Evolutionary conservation across 2,888 invertebrate species (phyloP).

Genomic region (Sminthurides aquaticus): DNA sequence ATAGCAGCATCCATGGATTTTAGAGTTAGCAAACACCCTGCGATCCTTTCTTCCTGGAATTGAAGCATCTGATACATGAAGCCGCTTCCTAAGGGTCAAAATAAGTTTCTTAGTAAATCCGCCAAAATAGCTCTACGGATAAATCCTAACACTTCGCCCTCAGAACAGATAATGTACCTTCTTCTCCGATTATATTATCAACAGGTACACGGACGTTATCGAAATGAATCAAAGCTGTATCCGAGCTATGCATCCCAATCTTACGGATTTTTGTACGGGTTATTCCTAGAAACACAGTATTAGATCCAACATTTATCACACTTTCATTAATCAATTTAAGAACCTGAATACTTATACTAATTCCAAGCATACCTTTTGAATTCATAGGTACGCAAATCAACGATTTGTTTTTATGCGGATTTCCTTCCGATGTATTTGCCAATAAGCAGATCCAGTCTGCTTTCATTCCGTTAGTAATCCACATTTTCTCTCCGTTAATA

Average conservation of each 20-base stretch:
- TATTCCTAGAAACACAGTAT: conserved; percentile 23
- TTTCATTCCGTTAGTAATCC: conserved; percentile 50
- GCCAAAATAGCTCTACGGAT: too few relatives aligned
- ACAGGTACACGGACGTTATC: conserved; percentile 53
- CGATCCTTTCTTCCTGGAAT: conserved; percentile 53
- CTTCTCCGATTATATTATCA: conserved; percentile 51
- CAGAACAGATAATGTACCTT: too few relatives aligned
- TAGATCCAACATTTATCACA: too few relatives aligned
- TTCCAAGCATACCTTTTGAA: conserved; percentile 48
- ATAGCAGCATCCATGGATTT: conserved; percentile 30
- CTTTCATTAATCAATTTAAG: too few relatives aligned
- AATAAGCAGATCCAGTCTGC: conserved; percentile 56
- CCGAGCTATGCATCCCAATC: conserved; percentile 52
- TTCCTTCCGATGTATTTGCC: conserved; percentile 50
- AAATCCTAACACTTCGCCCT: too few relatives aligned
- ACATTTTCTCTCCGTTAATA: conserved; percentile 52
- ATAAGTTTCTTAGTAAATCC: neutral
- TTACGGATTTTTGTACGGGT: conserved; percentile 49
- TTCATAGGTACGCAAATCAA: conserved; percentile 53
- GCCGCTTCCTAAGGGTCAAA: conserved; percentile 48
- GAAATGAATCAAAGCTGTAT: conserved; percentile 53
- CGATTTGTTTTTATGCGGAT: conserved; percentile 52
- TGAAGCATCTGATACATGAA: conserved; percentile 51
- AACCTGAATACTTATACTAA: too few relatives aligned
- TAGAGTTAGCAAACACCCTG: conserved; percentile 44